Evolutionary conservation across 2,888 invertebrate species (phyloP).

Genomic region (Drosophila longiperda): DNA sequence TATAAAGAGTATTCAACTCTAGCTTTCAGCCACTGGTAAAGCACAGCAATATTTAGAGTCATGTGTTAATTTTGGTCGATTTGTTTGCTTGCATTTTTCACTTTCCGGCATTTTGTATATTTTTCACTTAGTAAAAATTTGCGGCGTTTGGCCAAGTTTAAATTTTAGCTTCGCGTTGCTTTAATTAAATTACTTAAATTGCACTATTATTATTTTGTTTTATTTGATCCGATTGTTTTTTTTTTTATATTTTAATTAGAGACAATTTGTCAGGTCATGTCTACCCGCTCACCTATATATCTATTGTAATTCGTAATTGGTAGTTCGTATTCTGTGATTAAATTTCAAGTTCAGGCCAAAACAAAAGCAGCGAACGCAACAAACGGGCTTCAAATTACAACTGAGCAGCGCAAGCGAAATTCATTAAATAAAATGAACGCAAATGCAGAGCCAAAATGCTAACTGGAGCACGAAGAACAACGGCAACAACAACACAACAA

Average conservation of each 20-base stretch:
- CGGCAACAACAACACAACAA: conserved; percentile 17
- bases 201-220: conserved; percentile 5
- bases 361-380: conserved; percentile 64
- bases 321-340: conserved; percentile 4
- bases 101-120: conserved; percentile 26
- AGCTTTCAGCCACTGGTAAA: conserved; percentile 3
- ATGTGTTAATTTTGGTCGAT: conserved; percentile 19
- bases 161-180: conserved; percentile 19
- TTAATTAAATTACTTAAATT: conserved; percentile 50
- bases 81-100: conserved; percentile 36
- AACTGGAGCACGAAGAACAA: conserved; percentile 72
- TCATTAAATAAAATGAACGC: conserved; percentile 63
- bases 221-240: conserved; percentile 27
- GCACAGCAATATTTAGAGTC: conserved; percentile 7
- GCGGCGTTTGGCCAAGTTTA: conserved; percentile 11
- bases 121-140: conserved; percentile 25
- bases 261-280: conserved; percentile 40
- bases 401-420: conserved; percentile 64
- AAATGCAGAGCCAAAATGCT: conserved; percentile 48
- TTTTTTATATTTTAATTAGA: conserved; percentile 45
- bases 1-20: conserved; percentile 12
- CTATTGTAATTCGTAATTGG: neutral
- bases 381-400: conserved; percentile 81
- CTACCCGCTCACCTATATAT: conserved; percentile 50
- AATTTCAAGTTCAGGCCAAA: conserved; percentile 74